phyloP scores from a whole-genome alignment of 2,888 invertebrate genomes.

The Lathronympha strigana region DNA sequence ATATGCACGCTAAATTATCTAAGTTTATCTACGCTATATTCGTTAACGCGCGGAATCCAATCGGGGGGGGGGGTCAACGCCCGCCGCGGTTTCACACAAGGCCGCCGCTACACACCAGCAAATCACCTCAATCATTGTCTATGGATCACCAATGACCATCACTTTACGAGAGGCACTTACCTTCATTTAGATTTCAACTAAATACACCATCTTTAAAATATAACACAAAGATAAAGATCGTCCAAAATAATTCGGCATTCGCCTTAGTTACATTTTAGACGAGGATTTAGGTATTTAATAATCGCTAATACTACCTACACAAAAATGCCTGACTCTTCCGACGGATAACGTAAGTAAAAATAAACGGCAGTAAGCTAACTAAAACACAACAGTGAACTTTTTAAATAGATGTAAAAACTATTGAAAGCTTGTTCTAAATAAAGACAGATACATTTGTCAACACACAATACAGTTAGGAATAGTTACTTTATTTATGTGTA shows the following conservation, averaged over 20 bases:
- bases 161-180: too few species aligned
- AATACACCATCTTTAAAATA: too few species aligned
- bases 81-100: constrained; percentile 62
- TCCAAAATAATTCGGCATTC: too few species aligned
- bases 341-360: too few species aligned
- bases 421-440: constrained; percentile 25
- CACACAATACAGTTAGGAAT: constrained; percentile 30
- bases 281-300: too few species aligned
- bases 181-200: too few species aligned
- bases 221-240: too few species aligned
- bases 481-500: constrained; percentile 38
- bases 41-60: constrained; percentile 56
- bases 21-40: constrained; percentile 48
- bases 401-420: background rate
- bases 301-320: too few species aligned
- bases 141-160: background rate
- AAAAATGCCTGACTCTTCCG: too few species aligned
- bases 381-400: too few species aligned
- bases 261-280: too few species aligned
- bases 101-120: constrained; percentile 53
- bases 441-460: constrained; percentile 29
- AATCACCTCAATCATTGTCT: constrained; percentile 23
- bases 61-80: constrained; percentile 62
- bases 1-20: constrained; percentile 17
- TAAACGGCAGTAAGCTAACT: too few species aligned